Evolutionary conservation across 1,140 invertebrate genomes (phyloP).

Genomic region (Drosophila rufa): DNA sequence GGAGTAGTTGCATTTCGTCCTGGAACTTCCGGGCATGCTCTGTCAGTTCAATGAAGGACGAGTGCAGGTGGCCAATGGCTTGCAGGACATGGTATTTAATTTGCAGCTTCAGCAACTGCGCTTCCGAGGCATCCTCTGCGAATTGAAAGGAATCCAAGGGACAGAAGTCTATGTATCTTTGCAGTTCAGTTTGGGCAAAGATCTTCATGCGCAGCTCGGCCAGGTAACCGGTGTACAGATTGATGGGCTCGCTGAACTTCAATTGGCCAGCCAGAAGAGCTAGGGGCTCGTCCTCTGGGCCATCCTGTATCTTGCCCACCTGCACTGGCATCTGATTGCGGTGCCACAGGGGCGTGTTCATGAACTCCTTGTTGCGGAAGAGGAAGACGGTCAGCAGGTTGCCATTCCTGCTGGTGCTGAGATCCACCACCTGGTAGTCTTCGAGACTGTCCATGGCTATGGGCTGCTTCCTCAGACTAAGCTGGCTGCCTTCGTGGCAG

Average conservation of each 20-base stretch:
- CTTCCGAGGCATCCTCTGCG: constrained; percentile 24
- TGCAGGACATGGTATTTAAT: constrained; percentile 58
- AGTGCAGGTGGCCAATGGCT: constrained; percentile 15
- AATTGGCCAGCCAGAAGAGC: constrained; percentile 16
- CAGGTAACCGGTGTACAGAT: constrained; percentile 50
- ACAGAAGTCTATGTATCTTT: constrained; percentile 36
- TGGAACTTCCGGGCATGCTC: constrained; percentile 6
- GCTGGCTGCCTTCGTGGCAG: constrained; percentile 20
- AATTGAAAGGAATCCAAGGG: constrained; percentile 42
- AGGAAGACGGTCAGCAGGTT: constrained; percentile 52
- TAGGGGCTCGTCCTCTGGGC: constrained; percentile 30
- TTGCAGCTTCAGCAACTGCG: constrained; percentile 46
- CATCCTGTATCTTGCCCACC: constrained; percentile 45
- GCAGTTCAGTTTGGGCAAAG: constrained; percentile 28
- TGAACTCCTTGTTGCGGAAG: constrained; percentile 58
- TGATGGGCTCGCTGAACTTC: constrained; percentile 27
- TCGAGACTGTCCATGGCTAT: constrained; percentile 19
- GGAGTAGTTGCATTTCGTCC: constrained; percentile 41
- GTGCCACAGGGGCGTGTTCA: constrained; percentile 1
- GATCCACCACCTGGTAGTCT: constrained; percentile 48
- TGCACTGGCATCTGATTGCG: constrained; percentile 12
- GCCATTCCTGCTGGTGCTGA: constrained; percentile 37
- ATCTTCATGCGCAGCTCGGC: constrained; percentile 55
- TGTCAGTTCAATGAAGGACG: constrained; percentile 5
- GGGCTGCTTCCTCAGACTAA: constrained; percentile 29